Evolutionary conservation across 2,113 vertebrate species (phyloP), one percentile per base, ranked within the genome.

Genomic region (Copsychus sechellarum): DNA sequence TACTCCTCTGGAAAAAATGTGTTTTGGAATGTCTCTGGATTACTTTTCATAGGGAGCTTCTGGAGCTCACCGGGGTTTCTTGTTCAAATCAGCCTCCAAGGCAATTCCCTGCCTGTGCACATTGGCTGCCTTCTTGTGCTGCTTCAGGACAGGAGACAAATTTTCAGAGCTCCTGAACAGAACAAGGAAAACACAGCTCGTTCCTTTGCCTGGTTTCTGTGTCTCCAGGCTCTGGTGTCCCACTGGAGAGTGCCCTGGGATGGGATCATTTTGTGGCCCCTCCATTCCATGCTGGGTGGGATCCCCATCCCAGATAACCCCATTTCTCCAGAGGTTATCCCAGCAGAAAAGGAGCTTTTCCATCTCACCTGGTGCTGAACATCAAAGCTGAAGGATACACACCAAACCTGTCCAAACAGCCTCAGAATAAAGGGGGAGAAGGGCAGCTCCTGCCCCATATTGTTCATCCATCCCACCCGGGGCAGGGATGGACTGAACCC

Each of bases 21-120:
- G 62, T 61, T 93, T 76, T 57, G 87, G 84, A 86, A 95, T 90
- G 78, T 53, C 61, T 91, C 80, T 74, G 83, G 45, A 83, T 86
- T 47, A 17, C 80, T 91, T 58, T 50, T 33, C 43, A 13, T 2
- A 12, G 40, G 12, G 60, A 91, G 40, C 64, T 88, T 28, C 83
- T 91, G 85, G 53, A 88, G 56, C 64, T 47, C 86, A 10, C 22
- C 0, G 1, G 29, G 66, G 40, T 14, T 84, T 64, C 36, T 42
- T 80, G 72, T 65, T 69, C 18, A 81, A 86, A 54, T n/a, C 69
- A 61, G 14, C 19, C 33, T 66, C 74, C 51, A n/a, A 74, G 38
- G 33, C 64, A 58, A 12, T 56, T 71, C 83, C 72, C n/a, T 26
- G 20, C 11, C 70, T 8, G 3, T 12, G 43, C 34, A 4, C 1